These are phyloP conservation scores for Cistogaster globosa DNA, from an alignment of 2,888 invertebrate species.

Conservation along the genomic window DNA sequence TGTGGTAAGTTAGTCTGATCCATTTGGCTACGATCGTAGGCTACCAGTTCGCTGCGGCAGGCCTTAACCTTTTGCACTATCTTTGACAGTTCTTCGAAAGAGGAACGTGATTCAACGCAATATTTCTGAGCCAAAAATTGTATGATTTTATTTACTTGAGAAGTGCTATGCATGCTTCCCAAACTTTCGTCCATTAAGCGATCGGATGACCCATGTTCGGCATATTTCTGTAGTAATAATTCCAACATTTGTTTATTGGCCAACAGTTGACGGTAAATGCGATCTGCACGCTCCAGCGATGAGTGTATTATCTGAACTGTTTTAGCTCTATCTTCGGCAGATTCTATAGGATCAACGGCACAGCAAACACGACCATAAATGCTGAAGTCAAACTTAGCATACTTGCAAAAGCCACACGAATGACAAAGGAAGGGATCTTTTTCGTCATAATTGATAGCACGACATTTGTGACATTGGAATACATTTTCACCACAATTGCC, in stretches of 20 bases:
- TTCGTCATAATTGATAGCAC: slow-evolving; percentile 99
- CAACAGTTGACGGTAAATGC: slow-evolving; percentile 95
- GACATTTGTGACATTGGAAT: slow-evolving; percentile 99
- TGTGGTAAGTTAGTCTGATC: slow-evolving; percentile 81
- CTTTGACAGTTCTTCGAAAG: slow-evolving; percentile 96
- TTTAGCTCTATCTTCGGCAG: slow-evolving; percentile 97
- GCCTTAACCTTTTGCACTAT: slow-evolving; percentile 95
- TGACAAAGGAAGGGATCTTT: slow-evolving; percentile 99
- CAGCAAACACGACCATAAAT: slow-evolving; percentile 95
- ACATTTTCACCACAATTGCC: slow-evolving; percentile 95
- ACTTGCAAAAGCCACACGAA: slow-evolving; percentile 99
- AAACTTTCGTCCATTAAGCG: slow-evolving; percentile 84
- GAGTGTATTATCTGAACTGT: slow-evolving; percentile 95
- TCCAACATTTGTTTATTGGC: slow-evolving; percentile 95
- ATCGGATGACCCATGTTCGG: slow-evolving; percentile 91
- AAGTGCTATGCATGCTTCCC: slow-evolving; percentile 84
- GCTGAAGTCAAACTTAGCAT: slow-evolving; percentile 98
- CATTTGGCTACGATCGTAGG: slow-evolving; percentile 92
- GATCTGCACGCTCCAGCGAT: slow-evolving; percentile 96
- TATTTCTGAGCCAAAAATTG: slow-evolving; percentile 97
- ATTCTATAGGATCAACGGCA: slow-evolving; percentile 98
- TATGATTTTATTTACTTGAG: slow-evolving; percentile 95
- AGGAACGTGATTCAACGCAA: slow-evolving; percentile 96
- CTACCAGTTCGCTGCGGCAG: slow-evolving; percentile 93
- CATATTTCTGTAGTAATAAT: slow-evolving; percentile 92